phyloP scores from a whole-genome alignment of 2,797 vertebrate species.

The Geotrypetes seraphini region DNA sequence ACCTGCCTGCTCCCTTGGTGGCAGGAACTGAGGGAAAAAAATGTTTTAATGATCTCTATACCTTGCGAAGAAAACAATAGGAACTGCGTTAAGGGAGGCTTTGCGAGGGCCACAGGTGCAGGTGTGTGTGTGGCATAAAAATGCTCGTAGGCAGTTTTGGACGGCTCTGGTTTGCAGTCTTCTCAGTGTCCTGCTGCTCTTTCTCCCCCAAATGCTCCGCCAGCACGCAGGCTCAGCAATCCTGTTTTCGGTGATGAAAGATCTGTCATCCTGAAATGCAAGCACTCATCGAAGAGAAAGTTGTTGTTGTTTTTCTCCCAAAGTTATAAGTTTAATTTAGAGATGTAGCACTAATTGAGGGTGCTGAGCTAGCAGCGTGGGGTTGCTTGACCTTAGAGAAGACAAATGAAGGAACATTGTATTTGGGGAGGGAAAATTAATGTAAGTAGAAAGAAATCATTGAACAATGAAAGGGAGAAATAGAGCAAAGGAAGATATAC shows the following conservation, averaged over 20 bases:
- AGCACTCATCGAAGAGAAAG: conserved; percentile 13
- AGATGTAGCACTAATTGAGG: conserved; percentile 16
- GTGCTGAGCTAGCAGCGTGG: conserved; percentile 15
- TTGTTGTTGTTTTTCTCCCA: no score
- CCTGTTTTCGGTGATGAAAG: conserved; percentile 41
- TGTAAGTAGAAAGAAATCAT: no score
- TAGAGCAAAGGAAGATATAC: no score
- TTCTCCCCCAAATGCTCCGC: conserved; percentile 41
- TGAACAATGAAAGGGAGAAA: no score
- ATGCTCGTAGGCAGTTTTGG: conserved; percentile 47
- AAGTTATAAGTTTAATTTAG: no score
- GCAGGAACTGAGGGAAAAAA: conserved; percentile 33
- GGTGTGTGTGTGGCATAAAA: conserved; percentile 41
- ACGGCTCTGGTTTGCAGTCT: conserved; percentile 38
- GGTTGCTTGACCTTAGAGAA: no score
- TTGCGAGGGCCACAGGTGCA: conserved; percentile 40
- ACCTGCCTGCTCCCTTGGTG: conserved; percentile 59
- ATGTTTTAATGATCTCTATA: conserved; percentile 59
- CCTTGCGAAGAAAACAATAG: conserved; percentile 50
- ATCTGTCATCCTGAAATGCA: conserved; percentile 33
- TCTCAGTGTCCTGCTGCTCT: conserved; percentile 40
- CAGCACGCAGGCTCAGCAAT: conserved; percentile 45
- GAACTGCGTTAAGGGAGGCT: conserved; percentile 39
- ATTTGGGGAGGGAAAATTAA: no score
- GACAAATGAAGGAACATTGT: no score